Evolutionary conservation across 2,888 invertebrate species (phyloP).

Genomic region (Cataglyphis livida): DNA sequence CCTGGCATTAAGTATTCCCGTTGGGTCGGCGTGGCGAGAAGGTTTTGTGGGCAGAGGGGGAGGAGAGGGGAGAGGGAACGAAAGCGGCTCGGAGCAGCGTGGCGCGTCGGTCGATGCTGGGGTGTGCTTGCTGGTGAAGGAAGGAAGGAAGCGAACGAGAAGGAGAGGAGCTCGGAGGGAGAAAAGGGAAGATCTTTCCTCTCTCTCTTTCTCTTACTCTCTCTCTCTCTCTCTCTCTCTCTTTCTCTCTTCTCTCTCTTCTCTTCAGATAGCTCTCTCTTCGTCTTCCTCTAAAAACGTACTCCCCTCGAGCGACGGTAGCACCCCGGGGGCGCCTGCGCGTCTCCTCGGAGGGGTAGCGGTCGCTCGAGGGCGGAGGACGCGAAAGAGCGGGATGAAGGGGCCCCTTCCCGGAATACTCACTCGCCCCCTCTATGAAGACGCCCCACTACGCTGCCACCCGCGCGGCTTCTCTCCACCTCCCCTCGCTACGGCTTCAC

Average conservation of each 20-base stretch:
- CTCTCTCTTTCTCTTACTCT: conserved; percentile 1
- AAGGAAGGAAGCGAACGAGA: conserved; percentile 70
- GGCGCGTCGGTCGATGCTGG: conserved; percentile 83
- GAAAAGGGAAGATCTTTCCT: not conserved
- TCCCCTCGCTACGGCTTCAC: conserved; percentile 83
- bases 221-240: not conserved
- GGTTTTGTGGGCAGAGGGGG: conserved; percentile 38
- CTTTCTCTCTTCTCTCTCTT: conserved; percentile 58
- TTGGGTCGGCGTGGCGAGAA: conserved; percentile 80
- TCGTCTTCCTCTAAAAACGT: conserved; percentile 62
- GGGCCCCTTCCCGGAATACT: conserved; percentile 68
- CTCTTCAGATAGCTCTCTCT: conserved; percentile 42
- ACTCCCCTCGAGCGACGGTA: conserved; percentile 71
- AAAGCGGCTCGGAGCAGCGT: conserved; percentile 68
- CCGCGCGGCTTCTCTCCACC: conserved; percentile 73
- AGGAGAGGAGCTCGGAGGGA: conserved; percentile 52
- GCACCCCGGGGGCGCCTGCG: conserved; percentile 78
- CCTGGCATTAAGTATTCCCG: conserved; percentile 84
- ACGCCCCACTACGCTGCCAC: conserved; percentile 65
- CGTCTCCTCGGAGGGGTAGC: conserved; percentile 74
- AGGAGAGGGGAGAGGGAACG: conserved; percentile 59
- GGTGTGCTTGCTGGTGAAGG: conserved; percentile 65
- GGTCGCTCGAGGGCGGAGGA: conserved; percentile 73
- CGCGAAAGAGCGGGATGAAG: conserved; percentile 65
- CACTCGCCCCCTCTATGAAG: conserved; percentile 62